Conservation (phyloP, 2,113 vertebrate species). For the Siphamia tubifer region DNA sequence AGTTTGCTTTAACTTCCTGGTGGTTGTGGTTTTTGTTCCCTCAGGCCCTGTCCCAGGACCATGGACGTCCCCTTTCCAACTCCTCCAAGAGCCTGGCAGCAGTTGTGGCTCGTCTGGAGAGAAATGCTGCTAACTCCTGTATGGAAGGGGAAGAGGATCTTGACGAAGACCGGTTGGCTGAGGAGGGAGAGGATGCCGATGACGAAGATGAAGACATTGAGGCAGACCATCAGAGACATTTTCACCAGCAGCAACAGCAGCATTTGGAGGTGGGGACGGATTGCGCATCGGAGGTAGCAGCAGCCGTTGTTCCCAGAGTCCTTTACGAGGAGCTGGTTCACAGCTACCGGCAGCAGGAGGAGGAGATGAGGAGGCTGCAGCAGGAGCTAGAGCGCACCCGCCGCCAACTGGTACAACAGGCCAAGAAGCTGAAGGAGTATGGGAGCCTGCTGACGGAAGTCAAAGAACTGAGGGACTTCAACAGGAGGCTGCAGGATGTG, state of each 20-base stretch:
- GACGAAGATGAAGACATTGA: conserved; percentile 76
- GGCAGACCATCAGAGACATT: conserved; percentile 66
- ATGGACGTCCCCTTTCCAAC: conserved; percentile 76
- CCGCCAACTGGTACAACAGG: conserved; percentile 95
- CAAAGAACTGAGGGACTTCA: conserved; percentile 98
- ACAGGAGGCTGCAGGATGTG: conserved; percentile 96
- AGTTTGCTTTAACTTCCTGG: no score
- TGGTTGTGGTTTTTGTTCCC: no score
- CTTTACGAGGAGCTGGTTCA: conserved; percentile 96
- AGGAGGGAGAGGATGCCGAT: conserved; percentile 76
- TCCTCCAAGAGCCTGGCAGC: conserved; percentile 92
- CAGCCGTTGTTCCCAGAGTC: conserved; percentile 89
- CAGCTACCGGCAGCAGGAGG: conserved; percentile 97
- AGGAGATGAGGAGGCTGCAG: conserved; percentile 96
- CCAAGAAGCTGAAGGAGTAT: conserved; percentile 98
- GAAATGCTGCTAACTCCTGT: conserved; percentile 81
- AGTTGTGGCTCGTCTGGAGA: conserved; percentile 92
- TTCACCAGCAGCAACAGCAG: conserved; percentile 63
- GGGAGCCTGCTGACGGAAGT: conserved; percentile 95
- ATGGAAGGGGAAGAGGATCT: conserved; percentile 80
- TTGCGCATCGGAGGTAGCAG: conserved; percentile 72
- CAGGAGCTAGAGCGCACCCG: conserved; percentile 97
- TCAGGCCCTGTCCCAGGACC: conserved; percentile 73
- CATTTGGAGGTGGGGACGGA: conserved; percentile 68
- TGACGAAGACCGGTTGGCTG: conserved; percentile 75